A percentile compares a stretch with the other conserved stretches of the same genome.
Evolutionary conservation across 2,888 invertebrate species (phyloP).

Genomic region (Drosophila mimetica): DNA sequence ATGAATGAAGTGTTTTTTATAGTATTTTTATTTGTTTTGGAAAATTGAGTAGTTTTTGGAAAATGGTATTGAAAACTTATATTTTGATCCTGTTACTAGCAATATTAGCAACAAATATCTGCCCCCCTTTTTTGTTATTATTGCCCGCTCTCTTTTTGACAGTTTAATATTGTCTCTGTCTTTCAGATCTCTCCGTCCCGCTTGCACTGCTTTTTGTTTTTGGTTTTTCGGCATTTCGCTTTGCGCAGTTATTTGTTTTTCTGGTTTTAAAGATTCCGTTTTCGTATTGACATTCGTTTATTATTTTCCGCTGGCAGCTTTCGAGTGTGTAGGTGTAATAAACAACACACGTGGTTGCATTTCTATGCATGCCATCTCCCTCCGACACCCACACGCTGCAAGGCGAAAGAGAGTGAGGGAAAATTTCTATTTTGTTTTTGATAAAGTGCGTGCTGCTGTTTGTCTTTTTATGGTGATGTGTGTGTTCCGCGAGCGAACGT

Average conservation of each 20-base stretch:
- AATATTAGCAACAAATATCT: neutral
- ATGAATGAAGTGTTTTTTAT: neutral
- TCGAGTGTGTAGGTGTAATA: slow-evolving; percentile 44
- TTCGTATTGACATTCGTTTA: slow-evolving; percentile 72
- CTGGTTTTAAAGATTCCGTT: slow-evolving; percentile 73
- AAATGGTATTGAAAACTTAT: neutral
- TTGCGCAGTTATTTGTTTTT: slow-evolving; percentile 76
- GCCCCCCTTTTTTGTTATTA: slow-evolving; percentile 17
- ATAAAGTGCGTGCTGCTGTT: slow-evolving; percentile 49
- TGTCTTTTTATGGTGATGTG: slow-evolving; percentile 37
- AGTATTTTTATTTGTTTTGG: neutral
- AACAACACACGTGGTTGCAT: slow-evolving; percentile 78
- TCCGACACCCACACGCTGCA: slow-evolving; percentile 20
- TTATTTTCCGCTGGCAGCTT: slow-evolving; percentile 38
- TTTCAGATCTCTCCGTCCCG: slow-evolving; percentile 1
- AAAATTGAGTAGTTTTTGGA: neutral
- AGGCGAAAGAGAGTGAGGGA: neutral
- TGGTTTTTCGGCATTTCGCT: slow-evolving; percentile 66
- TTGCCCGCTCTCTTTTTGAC: slow-evolving; percentile 8
- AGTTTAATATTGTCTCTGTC: slow-evolving; percentile 15
- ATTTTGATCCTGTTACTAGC: neutral
- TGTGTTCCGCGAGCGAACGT: slow-evolving; percentile 29
- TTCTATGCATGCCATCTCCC: slow-evolving; percentile 42
- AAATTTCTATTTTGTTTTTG: slow-evolving; percentile 44
- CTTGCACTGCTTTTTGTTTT: slow-evolving; percentile 30